phyloP scores from a whole-genome alignment of 2,113 vertebrate species.

The Axis porcinus region DNA sequence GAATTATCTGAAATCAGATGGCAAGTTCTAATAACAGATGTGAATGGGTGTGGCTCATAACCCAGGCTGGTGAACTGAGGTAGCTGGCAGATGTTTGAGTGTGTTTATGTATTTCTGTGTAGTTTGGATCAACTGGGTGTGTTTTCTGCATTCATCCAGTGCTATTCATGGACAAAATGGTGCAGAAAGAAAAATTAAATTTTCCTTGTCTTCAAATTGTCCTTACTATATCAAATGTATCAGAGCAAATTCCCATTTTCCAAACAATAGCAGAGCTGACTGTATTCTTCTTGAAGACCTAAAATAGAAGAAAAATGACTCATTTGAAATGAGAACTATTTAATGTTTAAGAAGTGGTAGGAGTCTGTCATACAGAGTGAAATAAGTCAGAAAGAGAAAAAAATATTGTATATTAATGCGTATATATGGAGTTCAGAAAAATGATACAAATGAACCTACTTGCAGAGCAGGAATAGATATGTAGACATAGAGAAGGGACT shows the following conservation, averaged over 20 bases:
- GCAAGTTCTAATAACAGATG: not conserved
- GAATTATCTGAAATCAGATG: not conserved
- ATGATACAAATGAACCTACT: no score
- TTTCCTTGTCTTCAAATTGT: not conserved
- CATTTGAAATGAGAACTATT: not conserved
- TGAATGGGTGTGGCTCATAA: not conserved
- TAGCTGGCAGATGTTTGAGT: not conserved
- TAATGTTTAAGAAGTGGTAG: not conserved
- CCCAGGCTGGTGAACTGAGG: not conserved
- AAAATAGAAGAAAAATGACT: not conserved
- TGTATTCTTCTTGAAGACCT: not conserved
- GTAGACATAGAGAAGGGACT: not conserved
- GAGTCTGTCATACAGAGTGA: not conserved
- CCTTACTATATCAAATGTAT: not conserved
- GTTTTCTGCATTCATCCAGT: not conserved
- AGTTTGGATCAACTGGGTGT: not conserved
- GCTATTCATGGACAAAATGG: not conserved
- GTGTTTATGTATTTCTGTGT: not conserved
- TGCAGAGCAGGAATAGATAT: no score
- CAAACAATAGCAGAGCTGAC: not conserved
- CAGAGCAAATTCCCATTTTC: not conserved
- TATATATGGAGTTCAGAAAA: no score
- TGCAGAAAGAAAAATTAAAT: not conserved
- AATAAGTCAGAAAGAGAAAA: not conserved
- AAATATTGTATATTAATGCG: no score